Conservation (phyloP, 2,113 vertebrate genomes). For the Microcebus lehilahytsara region DNA sequence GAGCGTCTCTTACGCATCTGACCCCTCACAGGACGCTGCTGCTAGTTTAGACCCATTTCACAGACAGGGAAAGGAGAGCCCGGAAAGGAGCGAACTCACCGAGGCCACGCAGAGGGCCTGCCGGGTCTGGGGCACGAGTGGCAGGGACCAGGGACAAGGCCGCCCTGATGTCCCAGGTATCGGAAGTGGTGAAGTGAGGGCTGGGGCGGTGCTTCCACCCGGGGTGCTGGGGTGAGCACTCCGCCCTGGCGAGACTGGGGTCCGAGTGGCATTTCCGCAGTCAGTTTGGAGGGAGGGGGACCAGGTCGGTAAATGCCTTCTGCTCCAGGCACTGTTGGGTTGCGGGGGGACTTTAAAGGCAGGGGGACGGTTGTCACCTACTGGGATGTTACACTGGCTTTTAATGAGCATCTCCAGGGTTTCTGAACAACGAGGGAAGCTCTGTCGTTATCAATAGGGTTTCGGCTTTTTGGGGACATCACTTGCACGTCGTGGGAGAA, state of each 20-base stretch:
- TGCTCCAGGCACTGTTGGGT: background rate
- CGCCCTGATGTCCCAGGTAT: background rate
- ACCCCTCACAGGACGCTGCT: background rate
- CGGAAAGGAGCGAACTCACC: background rate
- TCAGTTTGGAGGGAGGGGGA: too few relatives aligned
- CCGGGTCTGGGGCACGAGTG: background rate
- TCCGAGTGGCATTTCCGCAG: background rate
- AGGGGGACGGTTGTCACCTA: background rate
- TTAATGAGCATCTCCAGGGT: background rate
- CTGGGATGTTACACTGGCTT: background rate
- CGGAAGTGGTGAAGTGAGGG: rapidly evolving
- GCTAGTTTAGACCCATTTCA: background rate
- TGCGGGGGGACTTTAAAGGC: background rate
- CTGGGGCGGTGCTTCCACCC: background rate
- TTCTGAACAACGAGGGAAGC: background rate
- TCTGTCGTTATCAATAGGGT: background rate
- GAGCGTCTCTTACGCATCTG: background rate
- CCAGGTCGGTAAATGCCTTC: too few relatives aligned
- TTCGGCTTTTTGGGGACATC: background rate
- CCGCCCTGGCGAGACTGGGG: background rate
- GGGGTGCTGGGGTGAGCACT: background rate
- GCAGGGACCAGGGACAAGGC: background rate
- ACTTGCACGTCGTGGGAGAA: background rate
- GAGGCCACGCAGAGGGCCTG: background rate
- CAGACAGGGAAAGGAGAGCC: background rate